Evolutionary conservation across 2,888 invertebrate genomes (phyloP).

Genomic region (Petrolisthes manimaculis): DNA sequence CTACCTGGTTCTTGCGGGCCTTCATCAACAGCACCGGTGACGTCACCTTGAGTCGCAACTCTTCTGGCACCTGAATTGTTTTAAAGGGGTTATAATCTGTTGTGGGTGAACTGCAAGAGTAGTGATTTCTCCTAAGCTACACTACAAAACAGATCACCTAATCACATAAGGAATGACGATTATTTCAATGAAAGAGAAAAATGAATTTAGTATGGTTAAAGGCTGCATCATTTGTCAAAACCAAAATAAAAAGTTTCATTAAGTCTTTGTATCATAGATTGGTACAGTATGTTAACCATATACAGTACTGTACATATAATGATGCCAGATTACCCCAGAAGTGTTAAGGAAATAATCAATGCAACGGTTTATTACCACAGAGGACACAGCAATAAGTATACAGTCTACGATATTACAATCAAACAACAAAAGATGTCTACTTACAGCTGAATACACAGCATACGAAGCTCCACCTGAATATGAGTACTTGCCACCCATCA

Average conservation of each 20-base stretch:
- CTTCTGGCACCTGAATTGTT: slow-evolving; percentile 72
- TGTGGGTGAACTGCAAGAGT: no score
- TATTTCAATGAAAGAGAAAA: no score
- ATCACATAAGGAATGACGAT: neutral
- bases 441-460: slow-evolving; percentile 64
- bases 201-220: no score
- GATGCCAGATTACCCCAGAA: no score
- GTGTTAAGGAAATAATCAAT: no score
- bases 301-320: no score
- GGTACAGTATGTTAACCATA: no score
- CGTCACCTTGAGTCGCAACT: slow-evolving; percentile 77
- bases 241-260: neutral
- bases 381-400: no score
- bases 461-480: slow-evolving; percentile 65
- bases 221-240: neutral
- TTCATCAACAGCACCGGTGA: slow-evolving; percentile 88
- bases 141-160: neutral
- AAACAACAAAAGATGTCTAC: neutral
- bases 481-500: slow-evolving; percentile 59
- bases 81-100: no score
- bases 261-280: no score
- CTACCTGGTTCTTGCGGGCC: slow-evolving; percentile 86
- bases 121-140: neutral
- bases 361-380: no score
- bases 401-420: no score